Percentiles rank a stretch among this genome's conserved stretches.
phyloP scores from a whole-genome alignment of 2,888 invertebrate genomes.

The Eristalis pertinax region DNA sequence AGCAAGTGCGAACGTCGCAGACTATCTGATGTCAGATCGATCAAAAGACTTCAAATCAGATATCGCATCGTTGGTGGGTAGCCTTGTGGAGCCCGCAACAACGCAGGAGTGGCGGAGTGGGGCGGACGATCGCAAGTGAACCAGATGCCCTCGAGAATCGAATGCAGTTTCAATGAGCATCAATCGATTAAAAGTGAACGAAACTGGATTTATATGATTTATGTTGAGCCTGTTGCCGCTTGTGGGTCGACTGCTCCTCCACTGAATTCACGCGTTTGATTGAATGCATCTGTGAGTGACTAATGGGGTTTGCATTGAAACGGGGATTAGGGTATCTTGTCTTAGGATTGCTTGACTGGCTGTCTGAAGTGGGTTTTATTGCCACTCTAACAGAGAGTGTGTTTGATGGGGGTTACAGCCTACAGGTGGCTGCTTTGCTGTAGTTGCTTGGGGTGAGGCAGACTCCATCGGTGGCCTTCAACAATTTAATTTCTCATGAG shows the following conservation, averaged over 20 bases:
- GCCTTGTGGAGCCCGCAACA: neutral
- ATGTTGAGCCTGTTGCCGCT: neutral
- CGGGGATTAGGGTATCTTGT: neutral
- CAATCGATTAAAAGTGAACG: constrained; percentile 24
- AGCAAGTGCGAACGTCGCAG: neutral
- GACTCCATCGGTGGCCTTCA: too few species aligned
- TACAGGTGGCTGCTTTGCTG: neutral
- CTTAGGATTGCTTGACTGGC: neutral
- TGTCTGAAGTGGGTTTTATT: neutral
- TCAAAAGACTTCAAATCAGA: neutral
- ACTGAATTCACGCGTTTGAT: neutral
- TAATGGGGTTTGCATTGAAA: neutral
- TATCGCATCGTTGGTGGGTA: neutral
- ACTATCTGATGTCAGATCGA: constrained; percentile 8
- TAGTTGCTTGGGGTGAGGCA: neutral
- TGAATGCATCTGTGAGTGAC: neutral
- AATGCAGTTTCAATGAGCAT: neutral
- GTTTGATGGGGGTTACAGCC: neutral
- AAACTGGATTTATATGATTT: constrained; percentile 32
- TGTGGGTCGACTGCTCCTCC: neutral
- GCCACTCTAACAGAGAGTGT: neutral
- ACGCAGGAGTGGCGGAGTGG: neutral
- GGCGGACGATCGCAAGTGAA: neutral
- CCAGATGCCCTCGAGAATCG: neutral
- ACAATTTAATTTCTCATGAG: too few species aligned